Evolutionary conservation across 2,113 vertebrate species (phyloP).

Genomic region (Phrynosoma blainvillii): DNA sequence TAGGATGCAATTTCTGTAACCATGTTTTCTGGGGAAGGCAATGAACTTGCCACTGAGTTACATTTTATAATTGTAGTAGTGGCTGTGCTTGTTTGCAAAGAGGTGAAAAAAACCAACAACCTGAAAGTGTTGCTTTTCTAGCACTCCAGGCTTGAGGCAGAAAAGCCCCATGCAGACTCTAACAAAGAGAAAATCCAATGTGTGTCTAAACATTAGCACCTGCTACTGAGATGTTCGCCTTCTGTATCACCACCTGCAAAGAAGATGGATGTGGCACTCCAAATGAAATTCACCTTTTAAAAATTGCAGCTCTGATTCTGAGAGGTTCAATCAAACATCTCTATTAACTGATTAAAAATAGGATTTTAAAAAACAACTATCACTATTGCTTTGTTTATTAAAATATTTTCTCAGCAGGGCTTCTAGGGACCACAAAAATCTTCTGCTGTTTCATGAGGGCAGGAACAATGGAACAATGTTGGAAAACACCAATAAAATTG

Average conservation of each 20-base stretch:
- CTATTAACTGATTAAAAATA: constrained; percentile 52
- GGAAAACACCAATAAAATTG: constrained; percentile 29
- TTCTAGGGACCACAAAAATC: constrained; percentile 43
- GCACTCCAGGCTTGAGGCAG: constrained; percentile 9
- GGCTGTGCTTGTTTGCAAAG: constrained; percentile 42
- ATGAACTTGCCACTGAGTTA: not conserved
- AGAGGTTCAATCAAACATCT: constrained; percentile 49
- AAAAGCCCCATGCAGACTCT: constrained; percentile 30
- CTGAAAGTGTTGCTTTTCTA: constrained; percentile 40
- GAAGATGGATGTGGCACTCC: constrained; percentile 9
- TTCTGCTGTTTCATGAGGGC: constrained; percentile 35
- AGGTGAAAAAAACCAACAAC: constrained; percentile 16
- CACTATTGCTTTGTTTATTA: constrained; percentile 49
- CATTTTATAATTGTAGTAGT: constrained; percentile 36
- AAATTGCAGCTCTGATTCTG: constrained; percentile 53
- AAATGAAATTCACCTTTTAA: constrained; percentile 43
- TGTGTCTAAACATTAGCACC: constrained; percentile 57
- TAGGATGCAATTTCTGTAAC: constrained; percentile 26
- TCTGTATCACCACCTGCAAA: constrained; percentile 45
- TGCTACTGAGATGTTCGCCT: constrained; percentile 48
- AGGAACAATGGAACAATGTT: constrained; percentile 56
- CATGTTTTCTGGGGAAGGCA: constrained; percentile 7
- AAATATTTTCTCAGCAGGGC: constrained; percentile 47
- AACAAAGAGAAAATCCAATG: constrained; percentile 54
- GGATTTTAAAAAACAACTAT: not conserved